These are phyloP conservation scores for Micromesistius poutassou DNA, from an alignment of 2,797 vertebrate species.

Conservation along the genomic window DNA sequence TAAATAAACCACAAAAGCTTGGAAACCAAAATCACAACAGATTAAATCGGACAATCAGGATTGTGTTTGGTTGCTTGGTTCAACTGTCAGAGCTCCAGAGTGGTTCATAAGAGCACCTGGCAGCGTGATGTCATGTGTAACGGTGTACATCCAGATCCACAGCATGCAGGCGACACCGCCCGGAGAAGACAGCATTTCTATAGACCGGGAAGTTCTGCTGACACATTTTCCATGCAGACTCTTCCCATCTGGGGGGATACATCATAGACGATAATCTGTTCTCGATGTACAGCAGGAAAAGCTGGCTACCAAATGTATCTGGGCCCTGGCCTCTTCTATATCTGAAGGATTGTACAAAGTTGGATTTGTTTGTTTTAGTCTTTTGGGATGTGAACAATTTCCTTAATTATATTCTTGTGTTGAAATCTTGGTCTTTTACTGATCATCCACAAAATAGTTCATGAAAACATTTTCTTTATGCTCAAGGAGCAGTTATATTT, in stretches of 20 bases:
- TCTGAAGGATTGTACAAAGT: neutral
- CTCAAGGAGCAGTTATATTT: neutral
- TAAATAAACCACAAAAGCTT: neutral
- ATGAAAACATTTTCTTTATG: too few species aligned
- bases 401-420: neutral
- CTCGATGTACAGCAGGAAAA: neutral
- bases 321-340: neutral
- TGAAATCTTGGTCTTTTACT: neutral
- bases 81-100: too few species aligned
- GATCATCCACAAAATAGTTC: neutral
- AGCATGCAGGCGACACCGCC: too few species aligned
- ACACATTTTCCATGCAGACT: too few species aligned
- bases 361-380: too few species aligned
- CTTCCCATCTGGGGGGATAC: neutral
- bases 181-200: neutral
- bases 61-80: neutral
- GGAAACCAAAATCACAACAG: neutral
- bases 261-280: neutral
- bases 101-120: neutral
- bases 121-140: neutral
- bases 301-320: neutral
- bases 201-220: neutral
- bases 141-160: neutral
- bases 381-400: neutral
- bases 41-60: neutral